These are phyloP conservation scores for Byasa hedistus DNA, from an alignment of 2,888 invertebrate species.

Conservation along the genomic window DNA sequence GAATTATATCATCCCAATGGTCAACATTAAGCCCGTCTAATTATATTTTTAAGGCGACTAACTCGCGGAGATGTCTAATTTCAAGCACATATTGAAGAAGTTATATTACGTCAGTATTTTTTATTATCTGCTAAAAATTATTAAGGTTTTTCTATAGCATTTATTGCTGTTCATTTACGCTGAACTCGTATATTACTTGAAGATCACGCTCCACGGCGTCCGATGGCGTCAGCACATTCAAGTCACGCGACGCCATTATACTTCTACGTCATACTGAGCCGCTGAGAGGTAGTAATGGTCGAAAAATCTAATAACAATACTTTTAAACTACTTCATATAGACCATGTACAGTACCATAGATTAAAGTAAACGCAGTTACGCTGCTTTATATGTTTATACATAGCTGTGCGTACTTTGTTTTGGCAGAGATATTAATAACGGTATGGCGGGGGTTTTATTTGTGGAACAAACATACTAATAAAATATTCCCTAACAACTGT, in stretches of 20 bases:
- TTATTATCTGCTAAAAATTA: background rate
- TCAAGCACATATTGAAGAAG: too few relatives aligned
- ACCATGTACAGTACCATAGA: too few relatives aligned
- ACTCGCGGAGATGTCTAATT: too few relatives aligned
- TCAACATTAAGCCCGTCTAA: background rate
- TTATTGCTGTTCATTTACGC: background rate
- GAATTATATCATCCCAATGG: background rate
- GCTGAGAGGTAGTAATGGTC: background rate
- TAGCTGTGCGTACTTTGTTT: background rate
- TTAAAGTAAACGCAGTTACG: too few relatives aligned
- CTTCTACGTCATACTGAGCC: conserved; percentile 1
- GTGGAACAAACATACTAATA: conserved; percentile 5
- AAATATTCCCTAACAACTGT: conserved; percentile 16
- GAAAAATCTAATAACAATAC: background rate
- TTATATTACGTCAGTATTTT: background rate
- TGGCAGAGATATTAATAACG: background rate
- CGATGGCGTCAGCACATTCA: conserved; percentile 16
- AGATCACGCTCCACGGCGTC: conserved; percentile 14
- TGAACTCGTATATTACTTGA: conserved; percentile 9
- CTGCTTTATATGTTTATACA: too few relatives aligned
- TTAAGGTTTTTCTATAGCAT: background rate
- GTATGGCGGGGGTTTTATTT: conserved; percentile 6
- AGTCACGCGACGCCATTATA: conserved; percentile 25
- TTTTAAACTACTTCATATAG: too few relatives aligned
- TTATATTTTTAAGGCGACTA: too few relatives aligned